Conservation (phyloP, 2,888 invertebrate genomes). For the Ceraclea dissimilis region DNA sequence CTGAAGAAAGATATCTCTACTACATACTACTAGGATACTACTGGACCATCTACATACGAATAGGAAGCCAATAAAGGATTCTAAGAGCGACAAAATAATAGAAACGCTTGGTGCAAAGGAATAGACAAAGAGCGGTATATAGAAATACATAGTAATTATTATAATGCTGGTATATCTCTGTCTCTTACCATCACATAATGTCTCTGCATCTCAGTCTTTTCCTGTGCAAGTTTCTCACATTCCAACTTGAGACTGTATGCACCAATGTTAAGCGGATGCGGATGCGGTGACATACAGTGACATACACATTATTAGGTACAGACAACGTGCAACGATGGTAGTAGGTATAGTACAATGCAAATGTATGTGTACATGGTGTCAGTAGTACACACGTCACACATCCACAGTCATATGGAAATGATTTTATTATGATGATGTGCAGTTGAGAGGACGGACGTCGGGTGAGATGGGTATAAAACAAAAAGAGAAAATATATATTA, state of each 20-base stretch:
- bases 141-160: not conserved
- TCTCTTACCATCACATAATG: slow-evolving; percentile 78
- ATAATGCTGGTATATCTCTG: not conserved
- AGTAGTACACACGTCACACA: not conserved
- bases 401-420: not conserved
- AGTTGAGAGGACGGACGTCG: slow-evolving; percentile 17
- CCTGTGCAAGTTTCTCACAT: slow-evolving; percentile 77
- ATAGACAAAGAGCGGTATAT: not conserved
- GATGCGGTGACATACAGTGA: slow-evolving; percentile 16
- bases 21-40: too few relatives aligned
- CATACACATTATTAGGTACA: slow-evolving; percentile 9
- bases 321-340: not conserved
- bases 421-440: not conserved
- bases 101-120: slow-evolving; percentile 2
- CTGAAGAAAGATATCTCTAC: too few relatives aligned
- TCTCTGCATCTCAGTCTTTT: slow-evolving; percentile 83
- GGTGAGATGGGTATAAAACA: slow-evolving; percentile 28
- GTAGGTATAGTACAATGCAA: slow-evolving; percentile 1
- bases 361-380: too few relatives aligned
- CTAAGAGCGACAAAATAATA: too few relatives aligned
- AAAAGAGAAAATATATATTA: slow-evolving; percentile 28
- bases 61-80: too few relatives aligned
- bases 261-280: slow-evolving; percentile 12
- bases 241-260: slow-evolving; percentile 69
- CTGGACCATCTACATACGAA: too few relatives aligned